Evolutionary conservation across 2,888 invertebrate species (phyloP).

Genomic region (Phalera bucephala): DNA sequence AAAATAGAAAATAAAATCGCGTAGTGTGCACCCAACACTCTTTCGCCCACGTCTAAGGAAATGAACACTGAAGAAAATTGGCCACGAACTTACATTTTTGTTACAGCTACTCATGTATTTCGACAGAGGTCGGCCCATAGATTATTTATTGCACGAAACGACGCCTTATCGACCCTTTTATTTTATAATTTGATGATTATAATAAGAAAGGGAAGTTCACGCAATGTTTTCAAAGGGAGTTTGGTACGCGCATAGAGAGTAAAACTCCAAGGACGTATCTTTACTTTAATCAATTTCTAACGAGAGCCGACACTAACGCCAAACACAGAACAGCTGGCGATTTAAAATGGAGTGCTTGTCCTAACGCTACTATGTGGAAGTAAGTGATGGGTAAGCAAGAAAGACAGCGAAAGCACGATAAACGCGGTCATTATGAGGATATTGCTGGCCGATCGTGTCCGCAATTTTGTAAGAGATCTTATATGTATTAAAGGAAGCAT

Average conservation of each 20-base stretch:
- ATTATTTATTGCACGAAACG: constrained; percentile 38
- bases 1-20: constrained; percentile 9
- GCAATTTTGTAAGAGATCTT: no score
- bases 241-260: neutral
- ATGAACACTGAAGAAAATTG: constrained; percentile 57
- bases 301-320: neutral
- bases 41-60: constrained; percentile 40
- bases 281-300: no score
- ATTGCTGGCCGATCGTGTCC: no score
- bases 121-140: constrained; percentile 20
- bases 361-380: no score
- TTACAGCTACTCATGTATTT: constrained; percentile 31
- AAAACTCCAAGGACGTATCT: neutral
- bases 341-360: no score
- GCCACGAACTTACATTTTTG: constrained; percentile 39
- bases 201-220: constrained; percentile 30
- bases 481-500: no score
- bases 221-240: constrained; percentile 16
- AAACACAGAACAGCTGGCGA: no score
- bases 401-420: no score
- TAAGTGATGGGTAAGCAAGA: no score
- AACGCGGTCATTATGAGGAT: no score
- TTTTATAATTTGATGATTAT: constrained; percentile 42
- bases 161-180: constrained; percentile 31
- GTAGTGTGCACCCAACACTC: constrained; percentile 21